Percentiles rank a stretch among this genome's conserved stretches.
phyloP scores from a whole-genome alignment of 2,797 vertebrate species.

The Pseudochromis fuscus region DNA sequence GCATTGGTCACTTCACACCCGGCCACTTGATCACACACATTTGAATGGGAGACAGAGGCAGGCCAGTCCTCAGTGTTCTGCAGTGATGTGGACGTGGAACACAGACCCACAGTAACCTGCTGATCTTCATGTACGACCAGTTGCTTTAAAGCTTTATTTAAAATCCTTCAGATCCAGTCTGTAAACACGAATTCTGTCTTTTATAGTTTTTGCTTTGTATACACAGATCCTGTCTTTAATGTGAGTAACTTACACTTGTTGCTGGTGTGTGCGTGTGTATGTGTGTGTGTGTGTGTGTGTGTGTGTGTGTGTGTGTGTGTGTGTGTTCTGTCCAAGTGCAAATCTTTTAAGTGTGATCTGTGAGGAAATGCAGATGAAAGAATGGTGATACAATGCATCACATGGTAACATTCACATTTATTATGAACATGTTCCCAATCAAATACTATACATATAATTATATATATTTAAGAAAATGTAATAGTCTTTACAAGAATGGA shows the following conservation, averaged over 20 bases:
- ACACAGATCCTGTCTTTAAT: background rate
- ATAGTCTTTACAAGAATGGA: background rate
- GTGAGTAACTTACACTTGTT: no score
- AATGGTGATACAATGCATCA: background rate
- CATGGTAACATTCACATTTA: background rate
- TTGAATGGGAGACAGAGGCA: slow-evolving; percentile 39
- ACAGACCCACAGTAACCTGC: background rate
- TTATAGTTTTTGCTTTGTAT: background rate
- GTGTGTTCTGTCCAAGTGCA: background rate
- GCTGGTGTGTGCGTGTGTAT: no score
- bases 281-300: background rate
- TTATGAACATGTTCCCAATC: background rate
- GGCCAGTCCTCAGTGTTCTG: slow-evolving; percentile 29
- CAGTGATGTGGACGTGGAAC: slow-evolving; percentile 13
- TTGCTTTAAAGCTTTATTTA: background rate
- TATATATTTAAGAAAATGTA: background rate
- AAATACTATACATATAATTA: background rate
- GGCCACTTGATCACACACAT: slow-evolving; percentile 76
- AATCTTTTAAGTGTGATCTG: background rate
- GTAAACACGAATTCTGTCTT: no score
- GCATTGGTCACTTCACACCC: slow-evolving; percentile 88
- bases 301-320: background rate
- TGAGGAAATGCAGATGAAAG: background rate
- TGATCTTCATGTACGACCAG: background rate
- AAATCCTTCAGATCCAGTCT: background rate